phyloP scores from a whole-genome alignment of 2,888 invertebrate species.

The Galerucella calmariensis region DNA sequence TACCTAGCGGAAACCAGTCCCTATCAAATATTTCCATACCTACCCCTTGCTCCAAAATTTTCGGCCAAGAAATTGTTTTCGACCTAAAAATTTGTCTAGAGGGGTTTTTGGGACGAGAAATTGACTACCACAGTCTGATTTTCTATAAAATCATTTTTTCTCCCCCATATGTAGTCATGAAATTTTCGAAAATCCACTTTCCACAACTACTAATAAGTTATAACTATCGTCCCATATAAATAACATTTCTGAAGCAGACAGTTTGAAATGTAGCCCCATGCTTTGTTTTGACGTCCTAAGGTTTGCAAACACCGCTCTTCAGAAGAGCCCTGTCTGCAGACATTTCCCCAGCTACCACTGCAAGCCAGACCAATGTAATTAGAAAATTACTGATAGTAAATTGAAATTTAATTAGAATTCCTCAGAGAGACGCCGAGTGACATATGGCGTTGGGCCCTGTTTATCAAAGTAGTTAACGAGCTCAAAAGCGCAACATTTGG shows the following conservation, averaged over 20 bases:
- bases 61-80: too few species aligned
- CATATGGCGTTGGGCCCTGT: constrained; percentile 27
- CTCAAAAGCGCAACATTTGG: constrained; percentile 33
- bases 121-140: too few species aligned
- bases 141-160: too few species aligned
- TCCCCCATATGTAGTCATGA: too few species aligned
- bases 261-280: constrained; percentile 18
- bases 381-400: constrained; percentile 39
- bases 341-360: constrained; percentile 17
- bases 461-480: constrained; percentile 37
- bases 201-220: too few species aligned
- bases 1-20: too few species aligned
- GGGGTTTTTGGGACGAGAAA: too few species aligned
- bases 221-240: constrained; percentile 10
- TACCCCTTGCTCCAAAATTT: too few species aligned
- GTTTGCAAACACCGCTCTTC: constrained; percentile 28
- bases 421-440: constrained; percentile 27
- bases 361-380: constrained; percentile 27
- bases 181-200: too few species aligned
- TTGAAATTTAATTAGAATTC: constrained; percentile 39
- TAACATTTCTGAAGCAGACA: constrained; percentile 26
- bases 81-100: too few species aligned
- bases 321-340: constrained; percentile 7
- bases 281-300: constrained; percentile 32
- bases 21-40: too few species aligned